Percentiles rank a stretch among this genome's conserved stretches.
Evolutionary conservation across 2,113 vertebrate genomes (phyloP).

Genomic region (Hydropotes inermis): DNA sequence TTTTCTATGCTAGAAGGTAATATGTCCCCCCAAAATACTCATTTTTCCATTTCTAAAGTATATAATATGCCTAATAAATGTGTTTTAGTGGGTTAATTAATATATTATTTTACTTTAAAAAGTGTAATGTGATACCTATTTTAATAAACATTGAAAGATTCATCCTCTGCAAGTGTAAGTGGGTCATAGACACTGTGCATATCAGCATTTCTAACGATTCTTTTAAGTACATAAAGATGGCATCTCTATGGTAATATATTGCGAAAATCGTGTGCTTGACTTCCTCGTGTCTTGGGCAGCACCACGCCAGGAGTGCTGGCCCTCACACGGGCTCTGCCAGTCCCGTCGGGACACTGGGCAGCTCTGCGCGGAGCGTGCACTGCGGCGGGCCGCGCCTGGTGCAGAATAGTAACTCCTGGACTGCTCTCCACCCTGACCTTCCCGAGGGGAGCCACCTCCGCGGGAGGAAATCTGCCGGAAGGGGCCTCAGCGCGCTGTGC

Average conservation of each 20-base stretch:
- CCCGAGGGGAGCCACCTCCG: fast-evolving
- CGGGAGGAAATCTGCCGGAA: neutral
- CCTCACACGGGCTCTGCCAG: neutral
- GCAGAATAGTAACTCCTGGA: too few species aligned
- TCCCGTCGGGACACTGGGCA: too few species aligned
- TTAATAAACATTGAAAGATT: neutral
- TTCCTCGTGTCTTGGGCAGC: neutral
- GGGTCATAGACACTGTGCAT: neutral
- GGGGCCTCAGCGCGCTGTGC: neutral
- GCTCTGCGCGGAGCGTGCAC: too few species aligned
- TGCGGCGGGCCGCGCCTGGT: fast-evolving
- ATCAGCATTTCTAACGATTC: neutral
- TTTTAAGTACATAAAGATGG: neutral
- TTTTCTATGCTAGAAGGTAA: neutral
- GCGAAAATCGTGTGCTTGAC: neutral
- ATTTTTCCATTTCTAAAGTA: neutral
- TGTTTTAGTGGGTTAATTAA: neutral
- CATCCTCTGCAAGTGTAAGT: neutral
- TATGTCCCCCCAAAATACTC: neutral
- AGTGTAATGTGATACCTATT: neutral
- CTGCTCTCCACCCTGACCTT: neutral
- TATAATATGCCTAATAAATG: neutral
- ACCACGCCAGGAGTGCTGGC: neutral
- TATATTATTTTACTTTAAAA: neutral
- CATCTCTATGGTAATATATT: neutral